Evolutionary conservation across 1,140 invertebrate genomes (phyloP), one percentile per base, ranked within the genome.

Genomic region (Lordiphosa clarofinis): DNA sequence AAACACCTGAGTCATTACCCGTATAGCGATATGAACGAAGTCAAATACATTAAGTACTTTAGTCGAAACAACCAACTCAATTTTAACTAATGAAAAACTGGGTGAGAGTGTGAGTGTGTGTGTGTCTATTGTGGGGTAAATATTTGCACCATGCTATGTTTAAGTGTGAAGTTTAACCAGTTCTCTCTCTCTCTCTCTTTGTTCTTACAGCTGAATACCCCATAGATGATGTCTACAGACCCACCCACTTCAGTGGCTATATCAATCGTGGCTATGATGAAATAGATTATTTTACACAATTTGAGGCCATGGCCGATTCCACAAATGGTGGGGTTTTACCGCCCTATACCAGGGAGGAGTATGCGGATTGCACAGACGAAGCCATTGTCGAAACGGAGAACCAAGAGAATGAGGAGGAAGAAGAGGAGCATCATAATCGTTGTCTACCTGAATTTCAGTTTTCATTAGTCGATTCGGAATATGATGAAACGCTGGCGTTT

Each of bases 401-500:
- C 13, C 5, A n/a, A 4, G 35, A 2, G 0, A 31, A 19, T 1
- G 61, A 58, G 12, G 43, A 48, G 6, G 37, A 58, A 13, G 69
- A 59, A 12, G 38, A 21, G 6, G 53, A 56, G n/a, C 37, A 65
- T 4, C 60, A 70, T 0, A 55, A 54, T 53, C 76, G 74, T 13
- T 89, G 87, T 9, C 46, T 89, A 46, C 86, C 84, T 4, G 86
- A 89, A n/a, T 88, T 84, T 55, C 87, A 88, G 33, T 86, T 89
- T 52, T 89, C 88, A 6, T 56, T 88, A 24, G 62, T 90, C 19
- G 92, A 93, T 55, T 91, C 90, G 33, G 92, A 93, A 58, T 93
- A 90, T 70, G 92, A 93, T 78, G 92, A 93, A 81, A 90, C 90
- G 61, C 76, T 93, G 48, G 92, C 88, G 47, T 90, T 93, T 64